Evolutionary conservation across 2,888 invertebrate species (phyloP), one percentile per base, ranked within the genome.

Genomic region (Nemoura dubitans): DNA sequence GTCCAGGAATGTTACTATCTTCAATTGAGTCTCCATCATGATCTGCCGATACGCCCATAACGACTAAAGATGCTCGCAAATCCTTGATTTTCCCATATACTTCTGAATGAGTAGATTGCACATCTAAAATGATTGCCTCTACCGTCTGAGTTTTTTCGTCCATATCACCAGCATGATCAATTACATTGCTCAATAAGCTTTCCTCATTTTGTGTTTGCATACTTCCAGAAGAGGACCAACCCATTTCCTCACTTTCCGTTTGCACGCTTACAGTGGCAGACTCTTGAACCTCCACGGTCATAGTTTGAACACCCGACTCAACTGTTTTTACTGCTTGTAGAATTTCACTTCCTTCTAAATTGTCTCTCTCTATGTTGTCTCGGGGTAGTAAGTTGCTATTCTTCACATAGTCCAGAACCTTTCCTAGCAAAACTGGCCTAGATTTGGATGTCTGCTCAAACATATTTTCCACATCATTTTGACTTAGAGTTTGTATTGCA

Each of bases 401-500:
- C 2, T 59, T 59, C 21, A 2, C 59, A 2, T 1, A 10, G 21
- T 59, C 21, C 10, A 10, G 3, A 6, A 36, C 36, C 21, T 59
- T 59, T 21, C 21, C 14, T 59, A 59, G 59, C 21, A 59, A 21
- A 10, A 59, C 59, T 59, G 59, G 59, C 59, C 59, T 10, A 1
- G 59, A 59, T 21, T 59, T 14, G 59, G 59, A 59, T 7, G 10
- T 59, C 59, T 59, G 27, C n/a, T 78, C 78, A 7, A 78, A 78
- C 78, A 83, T 59, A 16, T 78, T 59, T 10, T 83, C 86, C 36
- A 86, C n/a, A 36, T 88, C 87, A 28, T 36, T 85, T 86, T 87
- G 85, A n/a, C 81, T 76, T 30, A 84, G 25, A 78, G 84, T 87
- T 88, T 88, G 86, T 87, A 88, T 87, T 87, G 87, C 81, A 87